Evolutionary conservation across 2,888 invertebrate species (phyloP), one percentile per base, ranked within the genome.

Genomic region (Diaprepes abbreviatus): DNA sequence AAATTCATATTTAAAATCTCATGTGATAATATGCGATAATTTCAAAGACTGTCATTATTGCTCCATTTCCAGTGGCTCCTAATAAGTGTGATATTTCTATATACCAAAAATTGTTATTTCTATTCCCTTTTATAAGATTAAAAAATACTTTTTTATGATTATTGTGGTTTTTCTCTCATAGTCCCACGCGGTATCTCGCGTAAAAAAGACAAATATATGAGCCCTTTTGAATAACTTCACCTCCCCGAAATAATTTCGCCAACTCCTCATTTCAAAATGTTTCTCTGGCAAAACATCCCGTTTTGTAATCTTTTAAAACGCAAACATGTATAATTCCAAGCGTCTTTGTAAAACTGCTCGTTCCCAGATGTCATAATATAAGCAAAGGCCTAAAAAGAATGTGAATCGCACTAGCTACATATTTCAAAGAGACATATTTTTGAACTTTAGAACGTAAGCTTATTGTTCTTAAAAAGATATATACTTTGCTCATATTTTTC

Each of bases 301-400:
- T 14, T 16, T 28, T 28, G 24, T 28, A 50, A 50, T 50, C 28
- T 50, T 16, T 50, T 50, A 50, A 50, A 48, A 50, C 12, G 48
- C 28, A 28, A 28, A 50, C 48, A 28, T 50, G 48, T 12, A 28
- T 50, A 50, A 50, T 16, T 28, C 28, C 28, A 14, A 28, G 14
- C 7, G 16, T 50, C 48, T 28, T 50, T 28, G 48, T 28, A 4
- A 50, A 50, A 28, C 14, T 43, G 43, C 28, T 50, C 28, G 28
- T 50, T 50, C 28, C 48, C 24, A 0, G 19, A 10, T 12, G 24
- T 12, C 24, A 17, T 45, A 17, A 36, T 43, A 14, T 5, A 12
- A 14, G 17, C 17, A 43, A 43, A 43, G 7, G 38, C 38, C 14
- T 38, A n/a, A 6, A 14, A 7, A 6, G 14, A 50, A 28, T 50